Evolutionary conservation across 2,888 invertebrate genomes (phyloP), one percentile per base, ranked within the genome.

Genomic region (Cheiracanthium punctorium): DNA sequence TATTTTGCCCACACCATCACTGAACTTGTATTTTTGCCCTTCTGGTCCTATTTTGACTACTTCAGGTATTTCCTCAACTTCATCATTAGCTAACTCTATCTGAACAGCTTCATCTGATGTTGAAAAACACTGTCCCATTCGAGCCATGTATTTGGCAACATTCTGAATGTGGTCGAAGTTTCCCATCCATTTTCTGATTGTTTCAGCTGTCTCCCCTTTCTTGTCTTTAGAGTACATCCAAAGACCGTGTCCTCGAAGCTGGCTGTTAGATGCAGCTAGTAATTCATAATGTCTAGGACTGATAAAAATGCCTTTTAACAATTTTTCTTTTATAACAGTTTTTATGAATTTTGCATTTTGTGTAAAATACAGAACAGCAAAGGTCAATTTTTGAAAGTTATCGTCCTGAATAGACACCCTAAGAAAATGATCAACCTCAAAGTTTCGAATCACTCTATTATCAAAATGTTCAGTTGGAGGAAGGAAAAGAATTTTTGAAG

Each of bases 61-160:
- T 17, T 73, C 64, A 30, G 76, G 76, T n/a, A 41, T 41, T n/a
- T 20, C 7, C 14, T 24, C 24, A n/a, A 73, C 70, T 33, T 73
- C 29, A 5, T 80, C 72, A 37, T 70, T 52, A 12, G n/a, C n/a
- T 10, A 82, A 30, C 20, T 75, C 71, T 20, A 88, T 37, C 28
- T 88, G 80, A 1, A 72, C 77, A 30, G 84, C 80, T 67, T 84
- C 84, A 28, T 82, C 80, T n/a, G 84, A 80, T 2, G 81, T 73
- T 0, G 91, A 91, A 88, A 92, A 91, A 80, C 91, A 91, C 65
- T 92, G 91, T n/a, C 91, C 91, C 90, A 92, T 90, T 20, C 92
- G 88, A 28, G 91, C 90, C 90, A 91, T 91, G 88, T 91, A 90
- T 82, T 91, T 91, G 0, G 92, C 91, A 52, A 90, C 88, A 82